Evolutionary conservation across 2,113 vertebrate species (phyloP).

Genomic region (Geococcyx californianus): DNA sequence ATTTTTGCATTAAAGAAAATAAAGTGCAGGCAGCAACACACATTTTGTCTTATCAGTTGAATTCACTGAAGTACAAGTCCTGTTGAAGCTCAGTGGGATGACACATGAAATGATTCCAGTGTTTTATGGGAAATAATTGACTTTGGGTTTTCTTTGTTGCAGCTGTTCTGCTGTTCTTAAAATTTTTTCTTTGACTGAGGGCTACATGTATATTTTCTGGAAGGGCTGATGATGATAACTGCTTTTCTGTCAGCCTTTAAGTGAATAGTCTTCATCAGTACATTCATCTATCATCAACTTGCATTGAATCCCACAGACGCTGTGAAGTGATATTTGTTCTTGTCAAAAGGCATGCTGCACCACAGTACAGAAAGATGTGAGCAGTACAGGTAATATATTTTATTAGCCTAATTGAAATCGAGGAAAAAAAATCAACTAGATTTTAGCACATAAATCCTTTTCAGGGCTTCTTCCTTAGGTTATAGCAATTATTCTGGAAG

Average conservation of each 20-base stretch:
- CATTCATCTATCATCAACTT: neutral
- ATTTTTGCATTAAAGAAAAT: neutral
- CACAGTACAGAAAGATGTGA: neutral
- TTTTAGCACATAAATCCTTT: neutral
- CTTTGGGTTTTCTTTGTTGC: neutral
- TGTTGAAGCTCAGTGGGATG: neutral
- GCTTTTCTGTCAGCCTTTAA: neutral
- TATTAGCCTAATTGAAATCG: neutral
- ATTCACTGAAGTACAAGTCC: neutral
- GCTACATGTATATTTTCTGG: neutral
- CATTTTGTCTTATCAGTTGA: neutral
- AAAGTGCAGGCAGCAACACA: neutral
- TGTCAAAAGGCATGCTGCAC: neutral
- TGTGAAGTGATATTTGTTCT: neutral
- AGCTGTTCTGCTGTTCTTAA: neutral
- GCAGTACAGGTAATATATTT: neutral
- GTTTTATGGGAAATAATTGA: neutral
- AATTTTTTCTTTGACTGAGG: neutral
- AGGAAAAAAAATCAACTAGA: neutral
- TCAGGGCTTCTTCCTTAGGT: neutral
- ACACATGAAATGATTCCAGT: neutral
- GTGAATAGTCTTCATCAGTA: neutral
- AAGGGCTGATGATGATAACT: neutral
- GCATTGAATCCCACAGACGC: neutral
- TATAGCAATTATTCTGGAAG: neutral